phyloP scores from a whole-genome alignment of 2,113 vertebrate genomes.

The Cacatua alba region DNA sequence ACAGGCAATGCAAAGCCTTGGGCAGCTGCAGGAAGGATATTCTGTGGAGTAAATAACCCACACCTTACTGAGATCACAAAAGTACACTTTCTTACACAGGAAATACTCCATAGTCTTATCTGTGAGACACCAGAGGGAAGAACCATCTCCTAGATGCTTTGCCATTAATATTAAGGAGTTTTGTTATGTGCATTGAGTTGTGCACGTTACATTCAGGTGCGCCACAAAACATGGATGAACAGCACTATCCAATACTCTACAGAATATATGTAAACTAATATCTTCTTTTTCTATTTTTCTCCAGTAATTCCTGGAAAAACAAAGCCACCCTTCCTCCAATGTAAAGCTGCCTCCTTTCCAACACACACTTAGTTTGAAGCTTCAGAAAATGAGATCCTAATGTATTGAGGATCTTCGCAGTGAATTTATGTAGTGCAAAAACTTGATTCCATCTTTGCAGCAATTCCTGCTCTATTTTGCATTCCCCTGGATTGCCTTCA shows the following conservation, averaged over 20 bases:
- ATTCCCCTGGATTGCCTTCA: neutral
- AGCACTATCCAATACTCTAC: neutral
- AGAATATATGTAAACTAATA: neutral
- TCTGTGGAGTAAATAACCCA: neutral
- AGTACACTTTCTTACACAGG: neutral
- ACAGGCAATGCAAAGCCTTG: neutral
- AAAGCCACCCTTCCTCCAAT: neutral
- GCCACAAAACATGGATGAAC: neutral
- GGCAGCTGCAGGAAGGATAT: neutral
- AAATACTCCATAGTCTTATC: neutral
- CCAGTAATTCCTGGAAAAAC: neutral
- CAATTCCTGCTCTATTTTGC: neutral
- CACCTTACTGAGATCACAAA: neutral
- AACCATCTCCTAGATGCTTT: neutral
- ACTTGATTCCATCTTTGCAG: neutral
- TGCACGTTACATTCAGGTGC: neutral
- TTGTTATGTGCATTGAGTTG: neutral
- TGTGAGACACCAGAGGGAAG: neutral
- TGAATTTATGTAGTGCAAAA: slow-evolving; percentile 44
- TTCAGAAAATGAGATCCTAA: neutral
- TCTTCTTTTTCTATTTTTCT: neutral
- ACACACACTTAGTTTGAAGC: neutral
- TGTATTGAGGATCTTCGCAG: neutral
- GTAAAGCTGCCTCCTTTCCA: neutral
- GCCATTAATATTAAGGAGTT: neutral